Conservation (phyloP, 2,113 vertebrate species). For the Cynopterus brachyotis region DNA sequence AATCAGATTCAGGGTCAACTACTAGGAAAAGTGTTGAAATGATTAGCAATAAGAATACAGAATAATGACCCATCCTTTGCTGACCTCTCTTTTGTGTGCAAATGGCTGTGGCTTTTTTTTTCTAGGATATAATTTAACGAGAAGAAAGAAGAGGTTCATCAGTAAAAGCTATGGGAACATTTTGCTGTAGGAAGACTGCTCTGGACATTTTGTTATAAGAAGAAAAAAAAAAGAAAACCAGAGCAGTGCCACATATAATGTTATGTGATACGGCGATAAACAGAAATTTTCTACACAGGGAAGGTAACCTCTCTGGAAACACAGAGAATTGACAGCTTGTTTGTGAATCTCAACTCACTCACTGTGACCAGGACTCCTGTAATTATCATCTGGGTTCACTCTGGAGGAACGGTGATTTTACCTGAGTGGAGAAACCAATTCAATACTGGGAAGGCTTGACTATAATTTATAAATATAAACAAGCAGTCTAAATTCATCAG, state of each 20-base stretch:
- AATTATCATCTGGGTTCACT: background rate
- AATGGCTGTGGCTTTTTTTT: background rate
- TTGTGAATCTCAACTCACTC: background rate
- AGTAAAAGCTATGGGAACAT: background rate
- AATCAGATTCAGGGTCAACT: background rate
- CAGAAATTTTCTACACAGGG: background rate
- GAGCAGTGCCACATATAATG: background rate
- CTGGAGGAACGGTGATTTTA: background rate
- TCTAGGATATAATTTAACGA: background rate
- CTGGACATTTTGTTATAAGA: background rate
- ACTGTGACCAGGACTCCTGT: rapidly evolving
- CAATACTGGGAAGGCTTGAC: background rate
- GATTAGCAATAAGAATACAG: background rate
- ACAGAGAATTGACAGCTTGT: background rate
- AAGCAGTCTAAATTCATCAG: background rate
- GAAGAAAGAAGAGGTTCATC: background rate
- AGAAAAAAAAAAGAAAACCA: too few species aligned
- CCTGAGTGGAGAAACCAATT: background rate
- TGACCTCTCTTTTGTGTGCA: too few species aligned
- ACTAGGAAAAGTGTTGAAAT: background rate
- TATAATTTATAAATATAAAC: background rate
- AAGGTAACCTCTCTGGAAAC: background rate
- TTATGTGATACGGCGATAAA: background rate
- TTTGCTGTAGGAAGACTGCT: background rate
- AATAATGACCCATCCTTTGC: background rate